These are phyloP conservation scores for Daboia siamensis DNA, from an alignment of 2,113 vertebrate genomes.

Conservation along the genomic window DNA sequence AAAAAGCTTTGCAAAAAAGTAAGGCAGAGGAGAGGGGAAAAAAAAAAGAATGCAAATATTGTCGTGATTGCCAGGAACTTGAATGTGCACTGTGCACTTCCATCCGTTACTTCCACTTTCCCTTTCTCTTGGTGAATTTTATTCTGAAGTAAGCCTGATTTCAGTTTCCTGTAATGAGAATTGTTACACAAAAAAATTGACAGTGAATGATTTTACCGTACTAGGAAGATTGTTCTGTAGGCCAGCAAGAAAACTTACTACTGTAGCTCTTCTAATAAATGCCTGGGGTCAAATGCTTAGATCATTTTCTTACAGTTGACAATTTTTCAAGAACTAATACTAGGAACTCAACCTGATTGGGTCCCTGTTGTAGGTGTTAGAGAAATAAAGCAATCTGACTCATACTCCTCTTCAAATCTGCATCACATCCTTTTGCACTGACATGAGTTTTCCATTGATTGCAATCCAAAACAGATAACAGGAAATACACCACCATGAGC, in stretches of 20 bases:
- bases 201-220: background rate
- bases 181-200: constrained; percentile 32
- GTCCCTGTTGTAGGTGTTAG: background rate
- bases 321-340: background rate
- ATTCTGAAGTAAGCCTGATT: constrained; percentile 46
- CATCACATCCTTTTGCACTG: background rate
- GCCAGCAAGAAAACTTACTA: background rate
- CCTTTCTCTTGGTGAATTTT: constrained; percentile 30
- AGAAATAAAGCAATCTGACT: background rate
- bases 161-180: constrained; percentile 51
- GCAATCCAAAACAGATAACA: background rate
- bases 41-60: background rate
- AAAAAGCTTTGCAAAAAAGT: background rate
- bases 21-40: background rate
- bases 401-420: background rate
- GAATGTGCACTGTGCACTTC: constrained; percentile 51
- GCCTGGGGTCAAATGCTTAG: background rate
- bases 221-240: background rate
- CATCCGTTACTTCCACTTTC: constrained; percentile 54
- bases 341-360: background rate
- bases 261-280: background rate
- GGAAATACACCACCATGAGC: background rate
- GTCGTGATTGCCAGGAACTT: constrained; percentile 43
- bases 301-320: background rate
- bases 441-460: background rate